phyloP scores from a whole-genome alignment of 1,140 invertebrate species.

The Popillia japonica region DNA sequence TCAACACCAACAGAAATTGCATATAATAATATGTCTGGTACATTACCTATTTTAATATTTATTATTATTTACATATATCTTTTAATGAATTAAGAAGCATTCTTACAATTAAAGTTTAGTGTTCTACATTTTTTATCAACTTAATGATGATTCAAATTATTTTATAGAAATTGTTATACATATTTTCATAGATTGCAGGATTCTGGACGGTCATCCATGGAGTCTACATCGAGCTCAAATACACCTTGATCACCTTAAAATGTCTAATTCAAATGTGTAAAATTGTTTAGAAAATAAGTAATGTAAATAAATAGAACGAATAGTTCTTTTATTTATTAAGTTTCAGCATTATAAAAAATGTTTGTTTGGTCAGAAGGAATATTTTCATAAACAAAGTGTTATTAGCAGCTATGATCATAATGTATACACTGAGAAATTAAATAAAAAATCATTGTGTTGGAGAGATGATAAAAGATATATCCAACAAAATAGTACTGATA shows the following conservation, averaged over 20 bases:
- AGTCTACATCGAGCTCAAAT: not conserved
- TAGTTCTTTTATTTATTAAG: not conserved
- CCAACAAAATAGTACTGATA: too few species aligned
- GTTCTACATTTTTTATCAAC: conserved; percentile 14
- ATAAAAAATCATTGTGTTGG: too few species aligned
- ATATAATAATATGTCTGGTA: not conserved
- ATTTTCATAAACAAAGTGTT: not conserved
- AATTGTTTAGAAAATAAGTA: not conserved
- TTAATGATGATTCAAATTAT: conserved; percentile 8
- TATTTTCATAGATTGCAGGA: not conserved
- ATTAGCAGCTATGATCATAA: not conserved
- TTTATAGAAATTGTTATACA: conserved; percentile 9
- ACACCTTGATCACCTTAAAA: not conserved
- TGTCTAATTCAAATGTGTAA: not conserved
- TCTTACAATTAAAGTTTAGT: conserved; percentile 14
- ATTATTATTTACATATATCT: conserved; percentile 1
- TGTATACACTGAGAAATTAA: too few species aligned
- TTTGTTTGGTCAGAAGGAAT: not conserved
- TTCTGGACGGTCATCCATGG: not conserved
- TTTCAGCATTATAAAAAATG: not conserved
- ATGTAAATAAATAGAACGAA: not conserved
- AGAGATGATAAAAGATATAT: too few species aligned
- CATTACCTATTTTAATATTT: conserved; percentile 13
- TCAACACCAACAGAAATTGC: not conserved
- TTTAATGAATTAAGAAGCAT: not conserved